These are phyloP conservation scores for Coecobrya sp. DNA, from an alignment of 2,888 invertebrate species.

Conservation along the genomic window DNA sequence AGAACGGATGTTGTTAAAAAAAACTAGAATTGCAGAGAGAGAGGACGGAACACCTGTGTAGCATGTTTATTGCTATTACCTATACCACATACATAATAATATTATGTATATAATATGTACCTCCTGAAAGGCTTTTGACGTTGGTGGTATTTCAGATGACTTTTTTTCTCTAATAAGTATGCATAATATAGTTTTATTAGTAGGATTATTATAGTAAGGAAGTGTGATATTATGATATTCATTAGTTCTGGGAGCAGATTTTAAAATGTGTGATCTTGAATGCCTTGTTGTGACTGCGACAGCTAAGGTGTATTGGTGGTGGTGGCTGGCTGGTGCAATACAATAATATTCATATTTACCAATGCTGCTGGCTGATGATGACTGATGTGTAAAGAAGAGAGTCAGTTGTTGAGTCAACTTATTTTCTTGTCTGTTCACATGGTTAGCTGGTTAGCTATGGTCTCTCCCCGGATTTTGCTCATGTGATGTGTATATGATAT, in stretches of 20 bases:
- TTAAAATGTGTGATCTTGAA: slow-evolving; percentile 66
- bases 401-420: background rate
- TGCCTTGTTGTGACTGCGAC: slow-evolving; percentile 19
- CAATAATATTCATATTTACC: background rate
- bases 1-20: slow-evolving; percentile 53
- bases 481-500: background rate
- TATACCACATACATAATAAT: background rate
- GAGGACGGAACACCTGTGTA: slow-evolving; percentile 49
- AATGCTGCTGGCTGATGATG: background rate
- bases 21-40: slow-evolving; percentile 9
- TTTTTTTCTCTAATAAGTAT: background rate
- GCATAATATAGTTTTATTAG: background rate
- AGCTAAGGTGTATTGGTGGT: too few species aligned
- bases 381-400: background rate
- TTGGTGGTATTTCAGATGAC: background rate
- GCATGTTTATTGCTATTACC: background rate
- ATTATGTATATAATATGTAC: background rate
- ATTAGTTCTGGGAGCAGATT: slow-evolving; percentile 82
- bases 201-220: slow-evolving; percentile 38
- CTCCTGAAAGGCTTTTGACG: background rate
- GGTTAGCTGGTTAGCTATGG: slow-evolving; percentile 76
- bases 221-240: slow-evolving; percentile 65
- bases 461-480: slow-evolving; percentile 63
- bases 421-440: slow-evolving; percentile 70
- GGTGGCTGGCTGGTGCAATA: background rate